A percentile compares a stretch with the other conserved stretches of the same genome.
Evolutionary conservation across 2,113 vertebrate species (phyloP).

Genomic region (Labeo catla): DNA sequence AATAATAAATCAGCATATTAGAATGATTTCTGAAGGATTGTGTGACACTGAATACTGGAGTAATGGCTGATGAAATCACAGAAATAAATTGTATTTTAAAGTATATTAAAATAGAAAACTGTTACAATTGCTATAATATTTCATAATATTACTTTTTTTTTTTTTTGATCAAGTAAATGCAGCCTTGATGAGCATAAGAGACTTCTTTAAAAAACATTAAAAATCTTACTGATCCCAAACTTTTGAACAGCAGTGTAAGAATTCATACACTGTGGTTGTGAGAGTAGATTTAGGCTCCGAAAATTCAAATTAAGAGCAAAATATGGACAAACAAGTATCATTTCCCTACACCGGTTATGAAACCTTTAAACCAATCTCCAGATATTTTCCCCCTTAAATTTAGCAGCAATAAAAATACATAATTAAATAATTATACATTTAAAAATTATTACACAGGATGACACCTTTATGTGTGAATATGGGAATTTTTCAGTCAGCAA

Average conservation of each 20-base stretch:
- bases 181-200: too few species aligned
- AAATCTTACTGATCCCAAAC: too few species aligned
- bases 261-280: constrained; percentile 4
- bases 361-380: not conserved
- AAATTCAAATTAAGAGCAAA: not conserved
- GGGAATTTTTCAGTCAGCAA: not conserved
- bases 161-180: too few species aligned
- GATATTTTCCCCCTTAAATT: not conserved
- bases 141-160: too few species aligned
- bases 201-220: too few species aligned
- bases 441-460: not conserved
- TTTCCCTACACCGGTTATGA: not conserved
- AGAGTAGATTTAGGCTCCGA: not conserved
- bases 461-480: not conserved
- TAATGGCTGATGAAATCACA: too few species aligned
- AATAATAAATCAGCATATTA: too few species aligned
- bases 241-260: not conserved
- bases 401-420: not conserved
- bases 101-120: too few species aligned
- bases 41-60: too few species aligned
- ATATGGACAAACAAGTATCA: not conserved
- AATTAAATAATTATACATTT: not conserved
- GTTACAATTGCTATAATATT: too few species aligned
- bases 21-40: too few species aligned
- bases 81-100: too few species aligned